Evolutionary conservation across 1,140 invertebrate genomes (phyloP).

Genomic region (Cydia pomonella): DNA sequence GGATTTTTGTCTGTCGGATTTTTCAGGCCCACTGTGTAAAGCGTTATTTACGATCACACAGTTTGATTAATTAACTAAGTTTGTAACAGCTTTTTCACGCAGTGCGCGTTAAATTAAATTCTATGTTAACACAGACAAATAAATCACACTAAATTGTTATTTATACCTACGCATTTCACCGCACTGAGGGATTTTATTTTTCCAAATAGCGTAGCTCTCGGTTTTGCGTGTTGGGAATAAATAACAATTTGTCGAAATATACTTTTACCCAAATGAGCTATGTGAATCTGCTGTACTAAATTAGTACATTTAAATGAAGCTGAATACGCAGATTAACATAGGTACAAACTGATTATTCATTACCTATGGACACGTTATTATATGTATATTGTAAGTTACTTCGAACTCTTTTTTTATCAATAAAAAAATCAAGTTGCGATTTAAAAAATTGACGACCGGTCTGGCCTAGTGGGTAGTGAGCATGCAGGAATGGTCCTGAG

Average conservation of each 20-base stretch:
- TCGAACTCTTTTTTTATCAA: too few relatives aligned
- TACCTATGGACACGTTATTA: too few relatives aligned
- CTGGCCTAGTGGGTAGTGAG: too few relatives aligned
- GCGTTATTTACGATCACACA: neutral
- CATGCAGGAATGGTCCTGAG: too few relatives aligned
- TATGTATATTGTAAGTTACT: too few relatives aligned
- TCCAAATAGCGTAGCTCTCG: neutral
- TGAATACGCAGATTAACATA: too few relatives aligned
- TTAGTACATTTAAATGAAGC: too few relatives aligned
- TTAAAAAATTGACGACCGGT: too few relatives aligned
- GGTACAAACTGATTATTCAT: too few relatives aligned
- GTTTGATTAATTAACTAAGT: conserved; percentile 6
- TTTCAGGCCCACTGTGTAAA: neutral
- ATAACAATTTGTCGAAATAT: conserved; percentile 5
- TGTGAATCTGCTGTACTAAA: neutral
- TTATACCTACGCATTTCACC: neutral
- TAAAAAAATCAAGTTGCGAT: too few relatives aligned
- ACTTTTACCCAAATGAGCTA: conserved; percentile 2
- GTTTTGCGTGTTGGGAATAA: neutral
- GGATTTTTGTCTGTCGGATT: neutral
- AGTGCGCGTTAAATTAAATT: conserved; percentile 5
- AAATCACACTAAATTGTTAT: conserved; percentile 2
- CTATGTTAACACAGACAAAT: neutral
- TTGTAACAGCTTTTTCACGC: conserved; percentile 11
- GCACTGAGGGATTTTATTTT: neutral